A percentile compares a stretch with the other conserved stretches of the same genome.
Conservation (phyloP, 2,888 invertebrate genomes). For the Rutpela maculata region DNA sequence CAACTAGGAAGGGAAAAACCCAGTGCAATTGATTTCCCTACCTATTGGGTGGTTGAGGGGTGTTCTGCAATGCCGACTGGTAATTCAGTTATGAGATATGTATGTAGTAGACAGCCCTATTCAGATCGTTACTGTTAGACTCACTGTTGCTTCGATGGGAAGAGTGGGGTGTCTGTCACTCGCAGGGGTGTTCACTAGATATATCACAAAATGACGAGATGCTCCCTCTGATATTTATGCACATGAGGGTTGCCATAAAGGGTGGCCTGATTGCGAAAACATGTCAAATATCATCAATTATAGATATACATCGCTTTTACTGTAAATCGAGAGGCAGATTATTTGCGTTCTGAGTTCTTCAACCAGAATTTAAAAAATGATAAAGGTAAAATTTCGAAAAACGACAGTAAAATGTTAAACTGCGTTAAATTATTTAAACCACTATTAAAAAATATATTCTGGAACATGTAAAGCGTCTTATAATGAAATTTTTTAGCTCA, state of each 20-base stretch:
- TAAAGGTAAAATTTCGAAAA: too few species aligned
- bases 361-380: neutral
- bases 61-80: conserved; percentile 45
- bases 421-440: too few species aligned
- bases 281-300: conserved; percentile 55
- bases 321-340: neutral
- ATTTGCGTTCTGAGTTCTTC: neutral
- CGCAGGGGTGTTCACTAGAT: conserved; percentile 52
- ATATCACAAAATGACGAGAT: conserved; percentile 45
- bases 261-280: conserved; percentile 55
- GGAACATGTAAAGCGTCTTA: too few species aligned
- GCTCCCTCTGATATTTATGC: conserved; percentile 44
- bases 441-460: too few species aligned
- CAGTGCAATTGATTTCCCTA: conserved; percentile 31
- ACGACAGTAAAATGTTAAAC: too few species aligned
- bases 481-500: too few species aligned
- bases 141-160: conserved; percentile 32
- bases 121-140: conserved; percentile 50
- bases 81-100: conserved; percentile 60
- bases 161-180: conserved; percentile 45
- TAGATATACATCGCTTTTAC: conserved; percentile 15
- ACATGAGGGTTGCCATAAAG: conserved; percentile 50
- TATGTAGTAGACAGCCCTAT: conserved; percentile 54
- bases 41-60: conserved; percentile 8
- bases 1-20: neutral